A percentile compares a stretch with the other conserved stretches of the same genome.
phyloP scores from a whole-genome alignment of 2,797 vertebrate species.

The Ciconia nigra region DNA sequence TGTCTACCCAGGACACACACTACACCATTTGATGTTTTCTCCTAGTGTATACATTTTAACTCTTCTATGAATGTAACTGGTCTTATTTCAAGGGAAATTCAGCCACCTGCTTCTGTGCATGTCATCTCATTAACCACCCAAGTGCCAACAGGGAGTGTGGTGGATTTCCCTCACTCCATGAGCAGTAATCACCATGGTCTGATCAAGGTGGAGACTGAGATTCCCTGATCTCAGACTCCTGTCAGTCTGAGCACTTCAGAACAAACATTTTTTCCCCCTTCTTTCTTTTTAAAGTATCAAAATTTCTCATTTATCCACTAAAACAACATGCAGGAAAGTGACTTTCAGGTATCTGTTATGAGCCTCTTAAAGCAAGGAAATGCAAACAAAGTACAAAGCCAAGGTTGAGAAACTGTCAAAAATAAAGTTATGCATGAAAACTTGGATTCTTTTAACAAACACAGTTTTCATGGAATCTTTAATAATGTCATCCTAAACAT shows the following conservation, averaged over 20 bases:
- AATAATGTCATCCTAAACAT: not conserved
- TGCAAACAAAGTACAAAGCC: not conserved
- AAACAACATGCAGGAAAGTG: not conserved
- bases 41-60: not conserved
- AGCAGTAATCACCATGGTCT: not conserved
- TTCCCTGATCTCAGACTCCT: not conserved
- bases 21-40: not conserved
- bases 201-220: not conserved
- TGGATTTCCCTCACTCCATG: not conserved
- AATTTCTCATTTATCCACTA: not conserved
- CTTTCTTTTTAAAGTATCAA: not conserved
- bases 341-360: not conserved
- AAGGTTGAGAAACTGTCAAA: not conserved
- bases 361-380: not conserved
- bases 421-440: not conserved
- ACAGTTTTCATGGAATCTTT: not conserved
- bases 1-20: not conserved
- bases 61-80: not conserved
- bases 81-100: not conserved
- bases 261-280: not conserved
- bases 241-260: not conserved
- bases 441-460: not conserved
- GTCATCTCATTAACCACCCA: not conserved
- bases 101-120: not conserved
- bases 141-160: not conserved